These are phyloP conservation scores for Dynastes tityus DNA, from an alignment of 2,888 invertebrate genomes.

Conservation along the genomic window DNA sequence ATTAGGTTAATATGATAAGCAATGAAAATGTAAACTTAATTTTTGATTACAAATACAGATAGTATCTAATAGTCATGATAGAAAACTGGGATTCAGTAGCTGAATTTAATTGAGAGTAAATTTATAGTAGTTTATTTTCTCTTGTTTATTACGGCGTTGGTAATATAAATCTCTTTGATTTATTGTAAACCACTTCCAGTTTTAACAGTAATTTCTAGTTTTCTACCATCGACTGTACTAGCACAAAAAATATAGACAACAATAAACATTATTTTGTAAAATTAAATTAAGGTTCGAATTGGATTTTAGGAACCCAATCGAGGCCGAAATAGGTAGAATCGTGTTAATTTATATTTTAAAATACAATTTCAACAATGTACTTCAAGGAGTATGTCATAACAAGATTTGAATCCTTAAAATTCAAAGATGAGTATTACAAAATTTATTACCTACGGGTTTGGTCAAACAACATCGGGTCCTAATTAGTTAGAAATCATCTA, in stretches of 20 bases:
- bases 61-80: neutral
- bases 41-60: slow-evolving; percentile 1
- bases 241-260: neutral
- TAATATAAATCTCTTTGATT: too few species aligned
- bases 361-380: too few species aligned
- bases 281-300: neutral
- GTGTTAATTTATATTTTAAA: too few species aligned
- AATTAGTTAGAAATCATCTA: too few species aligned
- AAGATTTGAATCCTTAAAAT: too few species aligned
- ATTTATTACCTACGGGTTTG: too few species aligned
- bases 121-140: neutral
- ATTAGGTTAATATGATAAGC: too few species aligned
- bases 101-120: neutral
- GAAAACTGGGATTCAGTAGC: neutral
- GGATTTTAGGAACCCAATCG: neutral
- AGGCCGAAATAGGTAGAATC: neutral
- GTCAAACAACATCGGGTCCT: too few species aligned
- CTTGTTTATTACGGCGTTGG: too few species aligned
- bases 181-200: too few species aligned
- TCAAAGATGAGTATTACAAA: too few species aligned
- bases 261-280: neutral
- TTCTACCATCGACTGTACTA: neutral
- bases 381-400: too few species aligned
- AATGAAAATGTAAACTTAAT: slow-evolving; percentile 11
- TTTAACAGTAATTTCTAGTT: neutral